Conservation (phyloP, 2,888 invertebrate species). For the Spialia ferax region DNA sequence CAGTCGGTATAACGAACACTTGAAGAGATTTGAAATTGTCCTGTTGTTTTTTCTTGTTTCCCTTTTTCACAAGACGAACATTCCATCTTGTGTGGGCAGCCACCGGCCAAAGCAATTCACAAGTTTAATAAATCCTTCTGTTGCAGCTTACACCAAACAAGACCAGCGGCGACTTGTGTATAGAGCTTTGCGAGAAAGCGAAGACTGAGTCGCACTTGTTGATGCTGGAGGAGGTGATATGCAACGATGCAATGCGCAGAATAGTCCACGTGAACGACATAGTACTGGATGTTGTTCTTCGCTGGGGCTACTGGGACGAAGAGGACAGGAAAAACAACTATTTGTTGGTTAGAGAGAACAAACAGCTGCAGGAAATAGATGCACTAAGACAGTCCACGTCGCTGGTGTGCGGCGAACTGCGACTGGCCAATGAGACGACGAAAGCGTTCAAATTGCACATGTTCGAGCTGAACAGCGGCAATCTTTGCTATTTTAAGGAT, state of each 20-base stretch:
- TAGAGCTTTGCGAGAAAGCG: conserved; percentile 89
- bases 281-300: conserved; percentile 89
- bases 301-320: conserved; percentile 96
- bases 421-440: conserved; percentile 91
- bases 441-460: conserved; percentile 92
- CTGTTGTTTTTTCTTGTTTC: neutral
- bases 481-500: conserved; percentile 92
- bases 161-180: conserved; percentile 91
- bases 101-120: too few relatives aligned
- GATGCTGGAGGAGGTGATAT: conserved; percentile 93
- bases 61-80: too few relatives aligned
- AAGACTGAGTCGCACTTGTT: conserved; percentile 89
- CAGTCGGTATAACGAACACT: too few relatives aligned
- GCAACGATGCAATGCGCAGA: conserved; percentile 90
- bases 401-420: conserved; percentile 91
- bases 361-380: conserved; percentile 78
- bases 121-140: neutral
- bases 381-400: conserved; percentile 86
- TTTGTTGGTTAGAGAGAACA: conserved; percentile 88
- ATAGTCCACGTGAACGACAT: conserved; percentile 93
- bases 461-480: conserved; percentile 93
- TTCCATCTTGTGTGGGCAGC: too few relatives aligned
- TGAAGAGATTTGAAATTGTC: neutral
- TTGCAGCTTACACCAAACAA: conserved; percentile 91
- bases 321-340: conserved; percentile 94